These are phyloP conservation scores for Pteromalus puparum DNA, from an alignment of 1,140 invertebrate genomes.

Conservation along the genomic window DNA sequence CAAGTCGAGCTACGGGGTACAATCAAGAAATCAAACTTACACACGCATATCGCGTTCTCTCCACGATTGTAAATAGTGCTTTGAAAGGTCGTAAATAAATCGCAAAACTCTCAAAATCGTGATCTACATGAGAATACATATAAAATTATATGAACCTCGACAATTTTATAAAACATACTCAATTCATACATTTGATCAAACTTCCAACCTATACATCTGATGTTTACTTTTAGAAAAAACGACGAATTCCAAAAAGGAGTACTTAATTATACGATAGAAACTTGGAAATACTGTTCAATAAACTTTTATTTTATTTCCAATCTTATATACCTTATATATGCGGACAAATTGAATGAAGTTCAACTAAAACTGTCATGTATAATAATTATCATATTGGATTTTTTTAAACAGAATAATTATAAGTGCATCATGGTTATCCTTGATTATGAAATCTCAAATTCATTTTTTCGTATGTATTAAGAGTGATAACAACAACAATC, in stretches of 20 bases:
- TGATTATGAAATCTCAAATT: background rate
- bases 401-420: no score
- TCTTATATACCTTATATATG: no score
- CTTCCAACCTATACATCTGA: background rate
- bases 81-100: background rate
- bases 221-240: background rate
- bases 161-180: slow-evolving; percentile 7
- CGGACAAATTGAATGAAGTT: no score
- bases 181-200: background rate
- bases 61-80: slow-evolving; percentile 44
- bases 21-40: slow-evolving; percentile 32
- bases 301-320: background rate
- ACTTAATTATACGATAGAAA: background rate
- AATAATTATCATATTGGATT: background rate
- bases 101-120: background rate
- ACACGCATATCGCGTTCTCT: slow-evolving; percentile 27
- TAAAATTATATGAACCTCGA: background rate
- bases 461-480: background rate
- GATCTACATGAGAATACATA: background rate
- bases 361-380: no score
- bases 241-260: background rate
- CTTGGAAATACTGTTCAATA: no score
- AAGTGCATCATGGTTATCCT: background rate
- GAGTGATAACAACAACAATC: no score
- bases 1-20: slow-evolving; percentile 5